Conservation (phyloP, 2,113 vertebrate species). For the Peromyscus californicus region DNA sequence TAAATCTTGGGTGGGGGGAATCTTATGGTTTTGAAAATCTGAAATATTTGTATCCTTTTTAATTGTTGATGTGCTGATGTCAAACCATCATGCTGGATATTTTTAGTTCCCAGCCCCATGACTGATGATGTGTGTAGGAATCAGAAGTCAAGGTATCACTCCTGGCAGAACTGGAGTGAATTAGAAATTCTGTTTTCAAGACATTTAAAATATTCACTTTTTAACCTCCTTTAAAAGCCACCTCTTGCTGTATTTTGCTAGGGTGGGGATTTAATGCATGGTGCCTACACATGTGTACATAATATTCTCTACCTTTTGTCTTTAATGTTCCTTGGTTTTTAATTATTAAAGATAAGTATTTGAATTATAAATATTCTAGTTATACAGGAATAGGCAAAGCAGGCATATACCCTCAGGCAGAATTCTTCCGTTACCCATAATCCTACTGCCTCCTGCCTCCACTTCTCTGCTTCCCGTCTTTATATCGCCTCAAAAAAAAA, state of each 20-base stretch:
- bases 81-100: constrained; percentile 85
- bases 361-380: constrained; percentile 99
- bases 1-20: constrained; percentile 82
- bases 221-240: constrained; percentile 90
- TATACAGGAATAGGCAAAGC: constrained; percentile 99
- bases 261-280: constrained; percentile 92
- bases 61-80: constrained; percentile 90
- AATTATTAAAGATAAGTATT: constrained; percentile 99
- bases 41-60: constrained; percentile 89
- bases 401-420: constrained; percentile 99
- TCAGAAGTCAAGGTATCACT: constrained; percentile 87
- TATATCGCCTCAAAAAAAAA: constrained; percentile 95
- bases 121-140: constrained; percentile 86
- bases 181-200: constrained; percentile 91
- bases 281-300: constrained; percentile 92
- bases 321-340: constrained; percentile 99
- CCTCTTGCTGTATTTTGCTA: constrained; percentile 91
- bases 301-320: constrained; percentile 96
- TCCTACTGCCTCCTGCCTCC: constrained; percentile 98
- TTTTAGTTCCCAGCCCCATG: constrained; percentile 87
- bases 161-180: constrained; percentile 89
- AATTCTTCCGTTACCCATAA: constrained; percentile 99
- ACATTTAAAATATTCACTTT: constrained; percentile 90
- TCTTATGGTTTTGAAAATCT: constrained; percentile 83
- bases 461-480: constrained; percentile 97